Conservation (phyloP, 2,797 vertebrate species). For the Allobates femoralis region DNA sequence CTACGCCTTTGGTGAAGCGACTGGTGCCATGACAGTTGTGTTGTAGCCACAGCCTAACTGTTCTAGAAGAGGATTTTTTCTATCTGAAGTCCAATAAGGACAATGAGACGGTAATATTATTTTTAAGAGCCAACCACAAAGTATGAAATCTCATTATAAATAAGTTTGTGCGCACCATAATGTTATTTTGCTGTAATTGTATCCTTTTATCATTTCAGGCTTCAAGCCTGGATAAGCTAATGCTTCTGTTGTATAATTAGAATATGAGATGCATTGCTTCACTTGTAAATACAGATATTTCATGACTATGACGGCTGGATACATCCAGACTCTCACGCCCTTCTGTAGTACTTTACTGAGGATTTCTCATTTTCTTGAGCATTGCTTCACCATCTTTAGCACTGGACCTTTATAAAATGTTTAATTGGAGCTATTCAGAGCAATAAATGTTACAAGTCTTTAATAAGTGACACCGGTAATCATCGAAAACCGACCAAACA, state of each 20-base stretch:
- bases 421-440: conserved; percentile 67
- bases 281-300: conserved; percentile 63
- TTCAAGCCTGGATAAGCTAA: conserved; percentile 49
- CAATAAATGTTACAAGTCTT: conserved; percentile 63
- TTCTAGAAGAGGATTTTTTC: background rate
- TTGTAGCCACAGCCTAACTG: background rate
- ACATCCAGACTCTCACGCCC: background rate
- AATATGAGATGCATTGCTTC: conserved; percentile 51
- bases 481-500: conserved; percentile 64
- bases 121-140: conserved; percentile 37
- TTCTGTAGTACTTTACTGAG: background rate
- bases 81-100: background rate
- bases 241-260: conserved; percentile 50
- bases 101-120: conserved; percentile 4
- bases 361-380: background rate
- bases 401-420: conserved; percentile 60
- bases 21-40: background rate
- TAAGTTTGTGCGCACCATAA: conserved; percentile 38
- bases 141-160: conserved; percentile 64
- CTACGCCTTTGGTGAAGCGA: too few relatives aligned
- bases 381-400: background rate
- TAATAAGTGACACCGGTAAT: conserved; percentile 65
- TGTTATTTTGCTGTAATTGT: conserved; percentile 55
- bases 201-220: conserved; percentile 62
- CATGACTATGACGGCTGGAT: conserved; percentile 23